Evolutionary conservation across 2,113 vertebrate species (phyloP).

Genomic region (Garra rufa): DNA sequence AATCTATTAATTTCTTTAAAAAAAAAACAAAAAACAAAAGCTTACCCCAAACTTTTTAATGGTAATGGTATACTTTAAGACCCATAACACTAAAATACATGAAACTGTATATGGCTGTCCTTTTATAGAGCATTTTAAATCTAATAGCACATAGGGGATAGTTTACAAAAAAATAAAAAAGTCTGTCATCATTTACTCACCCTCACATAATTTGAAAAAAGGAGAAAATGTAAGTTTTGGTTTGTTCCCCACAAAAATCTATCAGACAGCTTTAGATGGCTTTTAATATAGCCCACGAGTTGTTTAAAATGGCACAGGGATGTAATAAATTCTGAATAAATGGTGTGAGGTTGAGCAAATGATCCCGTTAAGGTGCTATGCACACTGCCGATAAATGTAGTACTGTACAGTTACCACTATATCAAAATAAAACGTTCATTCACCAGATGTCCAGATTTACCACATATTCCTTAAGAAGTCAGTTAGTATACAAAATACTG

Average conservation of each 20-base stretch:
- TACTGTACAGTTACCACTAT: slow-evolving; percentile 18
- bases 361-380: neutral
- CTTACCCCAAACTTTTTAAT: neutral
- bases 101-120: neutral
- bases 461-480: slow-evolving; percentile 19
- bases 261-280: neutral
- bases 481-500: slow-evolving; percentile 19
- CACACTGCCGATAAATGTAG: slow-evolving; percentile 33
- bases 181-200: neutral
- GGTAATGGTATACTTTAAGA: neutral
- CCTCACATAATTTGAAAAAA: neutral
- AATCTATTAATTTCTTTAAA: neutral
- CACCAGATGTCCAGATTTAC: slow-evolving; percentile 20
- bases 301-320: neutral
- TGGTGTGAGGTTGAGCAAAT: slow-evolving; percentile 12
- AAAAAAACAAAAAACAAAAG: neutral
- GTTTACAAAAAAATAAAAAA: neutral
- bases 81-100: neutral
- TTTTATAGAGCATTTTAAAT: neutral
- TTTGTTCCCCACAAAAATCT: neutral
- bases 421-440: slow-evolving; percentile 34
- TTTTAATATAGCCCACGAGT: neutral
- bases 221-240: neutral
- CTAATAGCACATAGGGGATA: neutral
- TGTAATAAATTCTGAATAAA: neutral